Conservation (phyloP, 2,888 invertebrate genomes). For the Tillus elongatus region DNA sequence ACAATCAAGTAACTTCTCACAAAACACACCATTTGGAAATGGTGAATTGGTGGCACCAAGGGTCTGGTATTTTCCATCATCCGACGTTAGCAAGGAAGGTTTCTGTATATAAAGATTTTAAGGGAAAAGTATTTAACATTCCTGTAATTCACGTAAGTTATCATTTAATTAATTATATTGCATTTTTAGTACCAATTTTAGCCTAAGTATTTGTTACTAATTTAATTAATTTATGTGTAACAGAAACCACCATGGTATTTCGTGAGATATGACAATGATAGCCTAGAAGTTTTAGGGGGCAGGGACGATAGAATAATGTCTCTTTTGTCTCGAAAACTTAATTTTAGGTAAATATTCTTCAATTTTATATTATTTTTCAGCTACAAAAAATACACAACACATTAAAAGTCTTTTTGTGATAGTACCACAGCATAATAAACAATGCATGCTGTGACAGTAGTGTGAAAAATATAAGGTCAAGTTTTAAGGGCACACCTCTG, state of each 20-base stretch:
- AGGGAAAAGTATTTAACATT: constrained; percentile 53
- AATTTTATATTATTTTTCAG: background rate
- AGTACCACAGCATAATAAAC: too few relatives aligned
- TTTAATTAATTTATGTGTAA: constrained; percentile 9
- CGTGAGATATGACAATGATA: constrained; percentile 53
- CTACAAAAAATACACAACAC: too few relatives aligned
- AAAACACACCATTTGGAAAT: constrained; percentile 50
- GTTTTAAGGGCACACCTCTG: too few relatives aligned
- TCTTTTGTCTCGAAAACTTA: constrained; percentile 55
- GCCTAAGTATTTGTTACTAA: background rate
- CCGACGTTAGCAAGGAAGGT: constrained; percentile 55
- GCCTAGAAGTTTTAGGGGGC: constrained; percentile 55
- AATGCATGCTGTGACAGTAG: too few relatives aligned
- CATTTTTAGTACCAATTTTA: too few relatives aligned
- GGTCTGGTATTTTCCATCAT: constrained; percentile 52
- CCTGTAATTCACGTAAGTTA: constrained; percentile 62
- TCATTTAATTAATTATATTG: background rate
- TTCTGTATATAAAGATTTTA: constrained; percentile 52
- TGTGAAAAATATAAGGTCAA: too few relatives aligned
- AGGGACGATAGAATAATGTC: constrained; percentile 61
- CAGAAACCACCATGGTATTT: constrained; percentile 69
- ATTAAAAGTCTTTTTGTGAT: too few relatives aligned
- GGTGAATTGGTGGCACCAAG: constrained; percentile 66
- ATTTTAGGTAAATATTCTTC: constrained; percentile 49
- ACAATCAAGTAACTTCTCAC: constrained; percentile 59